phyloP scores from a whole-genome alignment of 2,113 vertebrate species.

The Paramisgurnus dabryanus region DNA sequence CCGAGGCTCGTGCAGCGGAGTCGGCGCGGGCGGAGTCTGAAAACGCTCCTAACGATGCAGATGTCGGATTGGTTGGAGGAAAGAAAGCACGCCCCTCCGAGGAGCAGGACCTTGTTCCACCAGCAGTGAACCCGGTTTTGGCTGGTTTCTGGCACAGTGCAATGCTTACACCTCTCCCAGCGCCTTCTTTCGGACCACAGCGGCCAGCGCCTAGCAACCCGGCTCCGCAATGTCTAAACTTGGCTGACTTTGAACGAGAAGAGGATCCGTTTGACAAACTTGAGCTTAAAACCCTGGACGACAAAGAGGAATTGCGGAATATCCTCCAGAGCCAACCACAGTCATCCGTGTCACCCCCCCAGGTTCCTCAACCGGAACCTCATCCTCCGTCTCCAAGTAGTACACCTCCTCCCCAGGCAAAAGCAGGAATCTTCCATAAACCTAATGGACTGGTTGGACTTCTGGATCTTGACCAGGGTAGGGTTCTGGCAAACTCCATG shows the following conservation, averaged over 20 bases:
- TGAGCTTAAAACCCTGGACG: slow-evolving; percentile 95
- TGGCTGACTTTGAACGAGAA: slow-evolving; percentile 96
- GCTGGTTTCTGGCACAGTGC: slow-evolving; percentile 89
- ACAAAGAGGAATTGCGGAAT: slow-evolving; percentile 90
- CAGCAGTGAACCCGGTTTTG: slow-evolving; percentile 88
- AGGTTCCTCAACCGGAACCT: slow-evolving; percentile 36
- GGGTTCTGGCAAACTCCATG: slow-evolving; percentile 68
- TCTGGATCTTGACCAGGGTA: slow-evolving; percentile 83
- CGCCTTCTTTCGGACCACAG: slow-evolving; percentile 81
- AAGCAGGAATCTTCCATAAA: slow-evolving; percentile 81
- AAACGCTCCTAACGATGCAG: slow-evolving; percentile 58
- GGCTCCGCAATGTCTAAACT: slow-evolving; percentile 83
- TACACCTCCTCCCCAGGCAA: slow-evolving; percentile 64
- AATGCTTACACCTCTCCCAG: slow-evolving; percentile 93
- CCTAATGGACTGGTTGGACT: slow-evolving; percentile 90
- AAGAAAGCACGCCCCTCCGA: slow-evolving; percentile 62
- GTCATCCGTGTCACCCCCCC: slow-evolving; percentile 62
- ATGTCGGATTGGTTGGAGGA: slow-evolving; percentile 56
- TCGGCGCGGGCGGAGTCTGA: slow-evolving; percentile 63
- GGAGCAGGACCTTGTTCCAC: slow-evolving; percentile 77
- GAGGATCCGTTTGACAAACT: slow-evolving; percentile 97
- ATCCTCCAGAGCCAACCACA: slow-evolving; percentile 86
- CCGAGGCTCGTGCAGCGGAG: slow-evolving; percentile 74
- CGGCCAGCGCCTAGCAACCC: slow-evolving; percentile 79
- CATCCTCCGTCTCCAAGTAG: slow-evolving; percentile 57